Percentiles rank a stretch among this genome's conserved stretches.
phyloP scores from a whole-genome alignment of 2,113 vertebrate species.

The Tyto alba region DNA sequence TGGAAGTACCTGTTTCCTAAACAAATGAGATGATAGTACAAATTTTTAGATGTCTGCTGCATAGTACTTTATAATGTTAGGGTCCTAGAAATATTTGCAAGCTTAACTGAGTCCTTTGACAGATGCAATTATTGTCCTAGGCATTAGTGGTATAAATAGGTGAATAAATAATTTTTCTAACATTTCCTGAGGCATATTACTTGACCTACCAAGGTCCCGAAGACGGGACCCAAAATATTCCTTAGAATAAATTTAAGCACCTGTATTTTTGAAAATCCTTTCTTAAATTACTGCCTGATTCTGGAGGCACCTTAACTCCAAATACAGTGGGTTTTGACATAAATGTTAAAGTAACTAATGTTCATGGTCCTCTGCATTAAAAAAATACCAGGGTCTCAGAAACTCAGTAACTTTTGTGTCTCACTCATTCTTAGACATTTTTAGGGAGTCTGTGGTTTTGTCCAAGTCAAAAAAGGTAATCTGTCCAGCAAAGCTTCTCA shows the following conservation, averaged over 20 bases:
- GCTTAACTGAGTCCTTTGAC: not conserved
- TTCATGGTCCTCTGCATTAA: not conserved
- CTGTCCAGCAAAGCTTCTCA: not conserved
- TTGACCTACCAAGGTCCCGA: not conserved
- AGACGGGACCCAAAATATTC: not conserved
- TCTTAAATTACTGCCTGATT: not conserved
- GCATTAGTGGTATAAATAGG: not conserved
- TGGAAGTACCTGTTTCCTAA: not conserved
- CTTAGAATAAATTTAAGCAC: not conserved
- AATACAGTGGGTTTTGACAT: not conserved
- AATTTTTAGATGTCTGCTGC: not conserved
- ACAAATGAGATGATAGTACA: not conserved
- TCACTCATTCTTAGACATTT: not conserved
- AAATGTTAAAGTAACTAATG: not conserved
- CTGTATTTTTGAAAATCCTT: not conserved
- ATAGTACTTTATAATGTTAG: not conserved
- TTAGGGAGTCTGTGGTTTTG: not conserved
- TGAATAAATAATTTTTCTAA: not conserved
- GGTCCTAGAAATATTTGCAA: not conserved
- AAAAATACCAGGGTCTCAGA: not conserved
- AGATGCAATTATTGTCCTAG: not conserved
- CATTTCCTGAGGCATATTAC: not conserved
- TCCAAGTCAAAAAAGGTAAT: not conserved
- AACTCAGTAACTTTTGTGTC: not conserved
- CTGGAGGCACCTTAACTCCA: not conserved